Evolutionary conservation across 2,113 vertebrate genomes (phyloP).

Genomic region (Callaeas wilsoni): DNA sequence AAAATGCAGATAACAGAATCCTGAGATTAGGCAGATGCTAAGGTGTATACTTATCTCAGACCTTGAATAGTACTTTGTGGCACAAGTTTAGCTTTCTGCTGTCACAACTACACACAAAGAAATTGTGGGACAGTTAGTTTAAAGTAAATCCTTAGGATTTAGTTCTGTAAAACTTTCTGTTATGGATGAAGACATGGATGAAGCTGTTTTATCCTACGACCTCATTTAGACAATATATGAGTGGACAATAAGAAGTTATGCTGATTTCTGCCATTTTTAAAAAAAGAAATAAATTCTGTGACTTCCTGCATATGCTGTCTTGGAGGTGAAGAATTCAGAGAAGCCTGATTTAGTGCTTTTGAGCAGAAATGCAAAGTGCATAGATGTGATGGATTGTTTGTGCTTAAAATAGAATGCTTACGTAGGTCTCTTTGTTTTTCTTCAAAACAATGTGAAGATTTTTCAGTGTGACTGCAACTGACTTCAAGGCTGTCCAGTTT

Average conservation of each 20-base stretch:
- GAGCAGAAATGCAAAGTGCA: not conserved
- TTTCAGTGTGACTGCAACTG: conserved; percentile 68
- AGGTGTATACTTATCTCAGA: not conserved
- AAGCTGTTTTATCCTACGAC: not conserved
- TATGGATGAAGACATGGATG: not conserved
- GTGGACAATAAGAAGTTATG: not conserved
- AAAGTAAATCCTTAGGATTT: not conserved
- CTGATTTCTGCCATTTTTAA: not conserved
- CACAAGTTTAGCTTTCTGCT: not conserved
- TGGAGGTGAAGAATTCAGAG: not conserved
- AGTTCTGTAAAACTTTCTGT: not conserved
- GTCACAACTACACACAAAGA: not conserved
- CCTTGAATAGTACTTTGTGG: not conserved
- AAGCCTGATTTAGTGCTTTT: not conserved
- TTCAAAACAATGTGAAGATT: conserved; percentile 69
- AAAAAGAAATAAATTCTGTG: not conserved
- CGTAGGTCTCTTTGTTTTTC: conserved; percentile 68
- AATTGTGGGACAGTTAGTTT: not conserved
- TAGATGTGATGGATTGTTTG: not conserved
- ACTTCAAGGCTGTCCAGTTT: conserved; percentile 73
- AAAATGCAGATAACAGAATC: not conserved
- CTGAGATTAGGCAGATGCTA: not conserved
- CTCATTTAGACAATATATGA: not conserved
- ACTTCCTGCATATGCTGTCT: not conserved
- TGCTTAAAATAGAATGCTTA: conserved; percentile 61